Evolutionary conservation across 1,140 invertebrate species (phyloP).

Genomic region (Ganaspis sp.): DNA sequence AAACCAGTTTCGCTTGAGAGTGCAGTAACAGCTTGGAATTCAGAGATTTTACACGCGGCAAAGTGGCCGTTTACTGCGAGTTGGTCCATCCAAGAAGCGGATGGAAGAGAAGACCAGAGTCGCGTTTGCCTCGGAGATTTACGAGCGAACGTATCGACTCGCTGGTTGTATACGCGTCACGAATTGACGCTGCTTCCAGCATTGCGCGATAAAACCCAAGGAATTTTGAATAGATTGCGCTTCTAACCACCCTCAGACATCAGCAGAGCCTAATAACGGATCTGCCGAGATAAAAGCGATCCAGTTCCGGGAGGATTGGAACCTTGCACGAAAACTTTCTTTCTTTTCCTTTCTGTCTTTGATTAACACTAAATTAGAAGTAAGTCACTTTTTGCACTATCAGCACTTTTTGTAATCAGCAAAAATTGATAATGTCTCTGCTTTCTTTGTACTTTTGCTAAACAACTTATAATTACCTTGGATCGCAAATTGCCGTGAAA

Average conservation of each 20-base stretch:
- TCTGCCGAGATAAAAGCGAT: slow-evolving; percentile 44
- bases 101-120: slow-evolving; percentile 42
- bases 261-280: slow-evolving; percentile 12
- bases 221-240: slow-evolving; percentile 46
- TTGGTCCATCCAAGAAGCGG: slow-evolving; percentile 34
- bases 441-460: background rate
- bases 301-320: slow-evolving; percentile 6
- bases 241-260: background rate
- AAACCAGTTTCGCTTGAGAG: slow-evolving; percentile 48
- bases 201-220: slow-evolving; percentile 52
- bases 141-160: slow-evolving; percentile 61
- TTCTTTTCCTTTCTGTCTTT: background rate
- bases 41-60: slow-evolving; percentile 53
- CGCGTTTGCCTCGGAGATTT: slow-evolving; percentile 57
- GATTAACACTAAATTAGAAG: background rate
- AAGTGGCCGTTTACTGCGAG: slow-evolving; percentile 53
- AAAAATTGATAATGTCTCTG: background rate
- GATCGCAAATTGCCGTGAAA: too few relatives aligned
- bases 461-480: too few relatives aligned
- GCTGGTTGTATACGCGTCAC: slow-evolving; percentile 51
- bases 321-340: slow-evolving; percentile 5
- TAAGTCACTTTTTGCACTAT: background rate
- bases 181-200: slow-evolving; percentile 49
- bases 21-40: slow-evolving; percentile 41
- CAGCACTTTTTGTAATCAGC: background rate